Conservation (phyloP, 2,797 vertebrate genomes). For the Sebastes ruberrimus region DNA sequence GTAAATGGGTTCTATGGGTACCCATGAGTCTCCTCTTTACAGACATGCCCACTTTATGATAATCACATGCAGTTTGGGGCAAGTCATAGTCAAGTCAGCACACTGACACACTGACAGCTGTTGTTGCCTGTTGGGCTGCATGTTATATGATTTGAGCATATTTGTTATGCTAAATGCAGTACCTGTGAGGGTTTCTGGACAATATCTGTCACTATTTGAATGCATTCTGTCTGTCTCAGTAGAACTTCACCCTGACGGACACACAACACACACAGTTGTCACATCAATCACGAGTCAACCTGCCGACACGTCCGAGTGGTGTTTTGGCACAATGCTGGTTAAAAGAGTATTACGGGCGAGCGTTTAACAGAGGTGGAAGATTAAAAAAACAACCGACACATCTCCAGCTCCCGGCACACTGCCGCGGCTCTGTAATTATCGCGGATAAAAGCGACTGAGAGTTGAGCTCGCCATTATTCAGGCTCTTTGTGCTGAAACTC, state of each 20-base stretch:
- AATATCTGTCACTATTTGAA: background rate
- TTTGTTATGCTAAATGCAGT: too few species aligned
- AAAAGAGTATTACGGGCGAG: constrained; percentile 18
- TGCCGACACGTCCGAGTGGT: background rate
- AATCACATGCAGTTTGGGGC: too few species aligned
- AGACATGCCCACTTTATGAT: too few species aligned
- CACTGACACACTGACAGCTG: too few species aligned
- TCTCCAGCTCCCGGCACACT: background rate
- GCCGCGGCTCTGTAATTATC: constrained; percentile 33
- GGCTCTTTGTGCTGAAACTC: constrained; percentile 37
- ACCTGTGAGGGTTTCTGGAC: too few species aligned
- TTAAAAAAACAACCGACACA: constrained; percentile 36
- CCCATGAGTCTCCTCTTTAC: too few species aligned
- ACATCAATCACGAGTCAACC: constrained; percentile 10
- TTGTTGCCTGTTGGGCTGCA: too few species aligned
- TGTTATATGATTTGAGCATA: too few species aligned
- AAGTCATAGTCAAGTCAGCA: too few species aligned
- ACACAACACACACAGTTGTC: background rate
- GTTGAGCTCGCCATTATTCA: constrained; percentile 21
- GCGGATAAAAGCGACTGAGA: constrained; percentile 31
- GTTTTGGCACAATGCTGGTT: constrained; percentile 1
- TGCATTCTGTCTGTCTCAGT: background rate
- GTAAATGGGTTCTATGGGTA: too few species aligned
- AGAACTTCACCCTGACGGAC: background rate
- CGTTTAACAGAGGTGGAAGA: constrained; percentile 48